Evolutionary conservation across 2,797 vertebrate genomes (phyloP), one percentile per base, ranked within the genome.

Genomic region (Darevskia nairensis): DNA sequence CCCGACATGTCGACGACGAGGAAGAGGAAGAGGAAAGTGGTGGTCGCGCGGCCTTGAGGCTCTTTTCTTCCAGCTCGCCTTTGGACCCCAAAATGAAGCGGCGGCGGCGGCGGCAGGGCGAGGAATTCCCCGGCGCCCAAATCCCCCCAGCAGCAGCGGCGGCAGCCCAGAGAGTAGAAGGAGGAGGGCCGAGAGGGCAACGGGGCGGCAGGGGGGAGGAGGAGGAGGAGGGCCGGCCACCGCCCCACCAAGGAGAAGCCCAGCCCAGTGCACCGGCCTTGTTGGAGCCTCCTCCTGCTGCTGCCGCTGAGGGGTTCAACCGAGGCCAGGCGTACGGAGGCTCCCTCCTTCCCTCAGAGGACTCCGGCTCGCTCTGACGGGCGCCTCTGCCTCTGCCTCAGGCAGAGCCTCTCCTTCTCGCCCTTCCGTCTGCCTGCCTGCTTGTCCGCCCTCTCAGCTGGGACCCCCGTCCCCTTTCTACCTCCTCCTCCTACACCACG

Each of bases 1-100:
- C 98, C 98, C 92, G 98, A 98, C 98, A 98, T 98, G 89, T 44
- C 95, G 84, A 29, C 80, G 89, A 44, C 39, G 50, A 23, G 35
- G 46, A 7, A n/a, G 46, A 50, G 66, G 78, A 29, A 6, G 59
- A 21, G 1, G 59, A 4, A 86, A 35, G 8, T 23, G 39, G 27
- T 77, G 78, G 46, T 71, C 41, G 44, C 50, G 10, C 64, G 81
- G 74, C 27, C 71, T 46, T 23, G 59, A 19, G 64, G 15, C 68
- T 11, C 19, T 13, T 11, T n/a, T 64, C 59, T 88, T 86, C 88
- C 88, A 80, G 91, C 82, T 85, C 88, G 86, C 82, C 82, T 69
- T 64, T 71, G 72, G 84, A 75, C 85, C 78, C 87, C 29, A 17
- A 74, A 55, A 21, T 7, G 39, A 83, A 82, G 91, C 74, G 19